These are phyloP conservation scores for Hetaerina titia DNA, from an alignment of 2,888 invertebrate species.

Conservation along the genomic window DNA sequence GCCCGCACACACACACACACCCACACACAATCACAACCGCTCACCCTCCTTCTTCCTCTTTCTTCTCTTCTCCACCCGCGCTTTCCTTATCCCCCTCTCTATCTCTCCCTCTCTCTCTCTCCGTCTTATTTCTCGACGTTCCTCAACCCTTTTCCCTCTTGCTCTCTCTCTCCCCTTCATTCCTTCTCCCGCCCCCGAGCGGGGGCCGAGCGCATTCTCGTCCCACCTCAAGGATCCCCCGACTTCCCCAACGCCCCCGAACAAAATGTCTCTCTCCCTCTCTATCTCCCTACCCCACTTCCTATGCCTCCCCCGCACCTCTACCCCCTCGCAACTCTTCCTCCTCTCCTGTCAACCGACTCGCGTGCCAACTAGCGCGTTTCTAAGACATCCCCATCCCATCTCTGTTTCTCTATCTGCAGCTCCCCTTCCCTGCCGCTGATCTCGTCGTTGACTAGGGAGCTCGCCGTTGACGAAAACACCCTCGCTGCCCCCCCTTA, in stretches of 20 bases:
- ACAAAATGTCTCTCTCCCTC: neutral
- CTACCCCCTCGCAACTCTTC: neutral
- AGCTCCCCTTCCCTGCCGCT: neutral
- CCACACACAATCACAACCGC: neutral
- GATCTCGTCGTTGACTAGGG: neutral
- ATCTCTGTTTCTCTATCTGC: neutral
- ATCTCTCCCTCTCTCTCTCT: neutral
- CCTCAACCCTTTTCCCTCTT: neutral
- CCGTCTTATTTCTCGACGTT: neutral
- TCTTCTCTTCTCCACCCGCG: neutral
- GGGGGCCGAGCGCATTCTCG: too few species aligned
- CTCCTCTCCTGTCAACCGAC: constrained; percentile 17
- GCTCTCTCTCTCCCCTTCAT: neutral
- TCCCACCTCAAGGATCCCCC: neutral
- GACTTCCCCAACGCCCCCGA: neutral
- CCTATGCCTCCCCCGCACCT: neutral
- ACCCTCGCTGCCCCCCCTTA: neutral
- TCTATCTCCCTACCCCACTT: neutral
- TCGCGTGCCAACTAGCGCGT: constrained; percentile 20
- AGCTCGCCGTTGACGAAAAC: constrained; percentile 21
- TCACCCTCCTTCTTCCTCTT: neutral
- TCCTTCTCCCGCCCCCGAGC: neutral
- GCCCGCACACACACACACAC: neutral
- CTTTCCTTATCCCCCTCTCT: neutral
- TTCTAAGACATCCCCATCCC: neutral